These are phyloP conservation scores for Microctonus hyperodae DNA, from an alignment of 2,888 invertebrate genomes.

Conservation along the genomic window DNA sequence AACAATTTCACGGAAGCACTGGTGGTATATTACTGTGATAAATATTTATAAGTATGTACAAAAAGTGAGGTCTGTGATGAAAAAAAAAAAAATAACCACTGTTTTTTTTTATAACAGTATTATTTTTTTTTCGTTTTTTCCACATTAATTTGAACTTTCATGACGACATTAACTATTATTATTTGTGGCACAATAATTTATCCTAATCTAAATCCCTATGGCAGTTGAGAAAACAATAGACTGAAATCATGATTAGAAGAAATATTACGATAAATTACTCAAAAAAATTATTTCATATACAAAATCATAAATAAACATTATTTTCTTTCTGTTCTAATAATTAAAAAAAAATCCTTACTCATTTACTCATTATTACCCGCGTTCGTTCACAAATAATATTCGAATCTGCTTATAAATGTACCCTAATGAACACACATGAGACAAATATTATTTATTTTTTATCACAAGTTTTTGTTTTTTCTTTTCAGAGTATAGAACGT, in stretches of 20 bases:
- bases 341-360: constrained; percentile 14
- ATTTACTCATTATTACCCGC: constrained; percentile 2
- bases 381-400: background rate
- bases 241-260: background rate
- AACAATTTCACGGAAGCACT: constrained; percentile 1
- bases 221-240: background rate
- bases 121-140: background rate
- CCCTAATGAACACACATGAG: constrained; percentile 45
- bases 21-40: background rate
- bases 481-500: constrained; percentile 22
- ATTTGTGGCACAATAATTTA: background rate
- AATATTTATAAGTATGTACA: background rate
- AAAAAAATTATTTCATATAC: background rate
- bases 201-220: background rate
- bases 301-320: background rate
- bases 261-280: background rate
- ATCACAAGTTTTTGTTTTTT: constrained; percentile 39
- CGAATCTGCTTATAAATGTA: constrained; percentile 34
- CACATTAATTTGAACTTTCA: background rate
- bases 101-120: background rate
- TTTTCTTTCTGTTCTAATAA: too few relatives aligned
- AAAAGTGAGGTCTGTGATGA: background rate
- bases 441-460: constrained; percentile 36
- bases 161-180: background rate
- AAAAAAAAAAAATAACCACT: background rate